Evolutionary conservation across 2,888 invertebrate species (phyloP), one percentile per base, ranked within the genome.

Genomic region (Agriopis leucophaearia): DNA sequence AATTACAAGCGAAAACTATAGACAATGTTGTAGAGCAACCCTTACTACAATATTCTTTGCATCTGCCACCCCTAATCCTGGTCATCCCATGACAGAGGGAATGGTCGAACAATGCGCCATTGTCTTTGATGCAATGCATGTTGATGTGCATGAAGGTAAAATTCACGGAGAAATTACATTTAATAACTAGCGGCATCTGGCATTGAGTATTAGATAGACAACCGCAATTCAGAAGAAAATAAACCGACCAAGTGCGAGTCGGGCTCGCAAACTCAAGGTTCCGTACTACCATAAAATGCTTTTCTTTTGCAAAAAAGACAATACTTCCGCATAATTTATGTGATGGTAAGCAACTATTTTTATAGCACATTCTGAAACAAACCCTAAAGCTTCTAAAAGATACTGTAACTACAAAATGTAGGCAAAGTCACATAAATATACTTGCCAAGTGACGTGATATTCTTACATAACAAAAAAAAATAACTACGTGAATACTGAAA

Each of bases 41-140:
- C 69, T 70, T 63, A 72, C 71, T 8, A 72, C 66, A 69, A 65
- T 16, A 54, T 59, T 51, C 64, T 51, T 35, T 38, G 52, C 70
- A 66, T 65, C 67, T 67, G 73, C 66, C 65, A 69, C 72, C 61
- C 71, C 64, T 58, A 65, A 51, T 51, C 62, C 70, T 67, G 62
- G 67, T 64, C 66, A 69, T 62, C 64, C 66, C 67, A 57, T 64
- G 61, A 66, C 64, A 57, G 55, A 15, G 45, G 51, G 63, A 65
- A 63, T 54, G 54, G 42, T 54, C 55, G 52, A 65, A 71, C 71
- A 74, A 74, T 66, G 55, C 8, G 27, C 55, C 16, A 66, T 71
- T 70, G 66, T 70, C 54, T 70, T 58, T 66, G 51, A 55, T 47
- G 57, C 59, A 64, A 56, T 60, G 56, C 55, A 59, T 60, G 54